Conservation (phyloP, 1,140 invertebrate genomes). For the Lepidurus couesii region DNA sequence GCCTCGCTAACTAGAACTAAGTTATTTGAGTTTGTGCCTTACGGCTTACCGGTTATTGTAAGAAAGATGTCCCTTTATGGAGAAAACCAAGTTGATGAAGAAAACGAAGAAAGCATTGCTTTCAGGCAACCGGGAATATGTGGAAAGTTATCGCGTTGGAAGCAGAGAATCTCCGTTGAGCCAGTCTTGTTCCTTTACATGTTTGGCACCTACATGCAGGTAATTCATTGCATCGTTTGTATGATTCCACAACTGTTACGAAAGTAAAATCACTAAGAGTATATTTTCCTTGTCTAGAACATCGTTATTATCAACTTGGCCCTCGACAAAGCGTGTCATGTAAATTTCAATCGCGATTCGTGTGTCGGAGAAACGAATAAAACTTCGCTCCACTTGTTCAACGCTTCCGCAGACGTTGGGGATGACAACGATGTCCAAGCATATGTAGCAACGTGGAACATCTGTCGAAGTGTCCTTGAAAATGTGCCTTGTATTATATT, state of each 20-base stretch:
- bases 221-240: not conserved
- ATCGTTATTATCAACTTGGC: constrained; percentile 31
- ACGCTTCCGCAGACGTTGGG: not conserved
- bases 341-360: constrained; percentile 27
- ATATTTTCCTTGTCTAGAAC: not conserved
- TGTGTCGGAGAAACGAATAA: not conserved
- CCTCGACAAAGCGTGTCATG: constrained; percentile 25
- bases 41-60: too few species aligned
- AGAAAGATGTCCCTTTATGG: not conserved
- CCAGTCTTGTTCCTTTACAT: constrained; percentile 7
- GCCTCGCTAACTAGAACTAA: too few species aligned
- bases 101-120: not conserved
- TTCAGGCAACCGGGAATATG: not conserved
- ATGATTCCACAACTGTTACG: not conserved
- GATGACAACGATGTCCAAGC: constrained; percentile 27
- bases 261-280: not conserved
- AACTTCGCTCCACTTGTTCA: not conserved
- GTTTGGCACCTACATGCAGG: constrained; percentile 6
- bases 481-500: constrained; percentile 51
- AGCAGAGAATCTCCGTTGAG: constrained; percentile 24
- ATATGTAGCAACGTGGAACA: constrained; percentile 29
- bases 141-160: not conserved
- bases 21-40: too few species aligned
- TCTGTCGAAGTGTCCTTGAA: constrained; percentile 34
- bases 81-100: constrained; percentile 9